Evolutionary conservation across 2,888 invertebrate species (phyloP).

Genomic region (Sicus ferrugineus): DNA sequence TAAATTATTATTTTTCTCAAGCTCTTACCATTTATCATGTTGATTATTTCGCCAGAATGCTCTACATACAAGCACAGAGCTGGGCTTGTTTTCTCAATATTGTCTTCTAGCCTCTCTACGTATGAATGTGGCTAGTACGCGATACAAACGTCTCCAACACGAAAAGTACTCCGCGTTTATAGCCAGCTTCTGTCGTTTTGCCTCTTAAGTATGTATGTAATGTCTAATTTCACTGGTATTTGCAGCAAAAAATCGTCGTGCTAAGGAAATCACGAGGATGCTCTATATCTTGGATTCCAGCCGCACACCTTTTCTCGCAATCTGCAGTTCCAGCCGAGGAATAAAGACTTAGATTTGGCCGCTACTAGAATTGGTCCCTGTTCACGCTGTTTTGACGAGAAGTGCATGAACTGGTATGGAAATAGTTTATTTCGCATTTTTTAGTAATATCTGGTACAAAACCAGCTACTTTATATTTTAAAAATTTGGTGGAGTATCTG

Average conservation of each 20-base stretch:
- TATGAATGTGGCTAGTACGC: constrained; percentile 5
- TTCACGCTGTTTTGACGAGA: no score
- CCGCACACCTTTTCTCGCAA: constrained; percentile 25
- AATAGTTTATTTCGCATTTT: no score
- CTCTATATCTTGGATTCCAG: constrained; percentile 18
- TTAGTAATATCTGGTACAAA: no score
- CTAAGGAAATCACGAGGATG: constrained; percentile 28
- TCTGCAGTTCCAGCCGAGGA: constrained; percentile 28
- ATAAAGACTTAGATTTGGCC: constrained; percentile 33
- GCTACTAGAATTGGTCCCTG: no score
- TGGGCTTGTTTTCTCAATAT: background rate
- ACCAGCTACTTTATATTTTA: no score
- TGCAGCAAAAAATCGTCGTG: constrained; percentile 30
- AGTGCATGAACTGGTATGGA: no score
- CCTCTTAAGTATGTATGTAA: constrained; percentile 5
- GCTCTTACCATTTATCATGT: constrained; percentile 35
- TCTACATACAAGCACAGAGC: constrained; percentile 4
- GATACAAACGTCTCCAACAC: constrained; percentile 2
- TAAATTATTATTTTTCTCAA: constrained; percentile 36
- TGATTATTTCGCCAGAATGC: constrained; percentile 33
- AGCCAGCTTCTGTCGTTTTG: background rate
- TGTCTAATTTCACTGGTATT: constrained; percentile 20
- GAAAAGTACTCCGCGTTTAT: constrained; percentile 22
- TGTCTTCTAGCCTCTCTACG: background rate
- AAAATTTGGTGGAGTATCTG: no score